Percentiles rank a stretch among this genome's conserved stretches.
These are phyloP conservation scores for Meandrina meandrites DNA, from an alignment of 92 coral and sea anemone species.

Conservation along the genomic window DNA sequence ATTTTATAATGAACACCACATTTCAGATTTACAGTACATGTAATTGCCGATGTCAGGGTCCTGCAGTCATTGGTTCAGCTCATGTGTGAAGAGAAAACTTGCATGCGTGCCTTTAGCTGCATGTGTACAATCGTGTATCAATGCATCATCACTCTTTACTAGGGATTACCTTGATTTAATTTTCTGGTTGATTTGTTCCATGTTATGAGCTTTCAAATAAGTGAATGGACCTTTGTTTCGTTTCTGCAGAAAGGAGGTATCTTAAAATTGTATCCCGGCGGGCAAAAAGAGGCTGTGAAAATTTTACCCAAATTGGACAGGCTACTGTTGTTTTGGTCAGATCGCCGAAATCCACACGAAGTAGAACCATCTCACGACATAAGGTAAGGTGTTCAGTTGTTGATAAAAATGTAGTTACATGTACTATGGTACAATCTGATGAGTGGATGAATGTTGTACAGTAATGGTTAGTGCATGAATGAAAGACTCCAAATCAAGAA, in stretches of 20 bases:
- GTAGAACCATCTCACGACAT: conserved; percentile 80
- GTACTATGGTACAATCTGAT: background rate
- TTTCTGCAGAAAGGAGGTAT: conserved; percentile 63
- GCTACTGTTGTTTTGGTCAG: conserved; percentile 95
- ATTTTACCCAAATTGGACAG: conserved; percentile 94
- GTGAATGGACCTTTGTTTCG: background rate
- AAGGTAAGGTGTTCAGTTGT: conserved; percentile 65
- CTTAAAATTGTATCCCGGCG: conserved; percentile 83
- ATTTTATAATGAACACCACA: no score
- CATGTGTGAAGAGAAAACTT: background rate
- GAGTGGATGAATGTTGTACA: background rate
- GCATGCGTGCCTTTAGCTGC: background rate
- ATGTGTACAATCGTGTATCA: no score
- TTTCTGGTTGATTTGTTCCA: background rate
- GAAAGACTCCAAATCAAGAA: background rate
- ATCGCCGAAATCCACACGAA: conserved; percentile 94
- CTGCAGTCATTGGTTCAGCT: no score
- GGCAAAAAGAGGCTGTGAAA: conserved; percentile 51
- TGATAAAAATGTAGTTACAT: background rate
- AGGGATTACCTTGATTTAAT: background rate
- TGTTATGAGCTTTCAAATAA: background rate
- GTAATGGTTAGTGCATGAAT: background rate
- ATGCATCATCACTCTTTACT: background rate
- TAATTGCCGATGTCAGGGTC: no score
- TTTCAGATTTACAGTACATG: no score